These are phyloP conservation scores for Peromyscus eremicus DNA, from an alignment of 2,797 vertebrate genomes.

Conservation along the genomic window DNA sequence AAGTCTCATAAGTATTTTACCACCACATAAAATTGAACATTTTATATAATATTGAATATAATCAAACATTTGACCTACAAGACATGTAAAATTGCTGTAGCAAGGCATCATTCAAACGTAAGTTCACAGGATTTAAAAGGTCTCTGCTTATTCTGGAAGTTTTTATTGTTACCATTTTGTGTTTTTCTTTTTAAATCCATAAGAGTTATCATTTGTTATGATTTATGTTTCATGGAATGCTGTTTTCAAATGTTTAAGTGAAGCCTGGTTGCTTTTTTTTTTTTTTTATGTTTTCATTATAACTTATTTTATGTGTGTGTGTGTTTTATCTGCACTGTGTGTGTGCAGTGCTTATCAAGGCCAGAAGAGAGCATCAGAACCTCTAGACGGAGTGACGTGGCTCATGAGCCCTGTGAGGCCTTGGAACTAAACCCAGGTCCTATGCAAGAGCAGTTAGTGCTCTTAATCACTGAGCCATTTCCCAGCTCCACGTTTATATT, in stretches of 20 bases:
- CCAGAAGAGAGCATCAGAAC: no score
- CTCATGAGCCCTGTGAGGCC: not conserved
- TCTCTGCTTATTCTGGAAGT: not conserved
- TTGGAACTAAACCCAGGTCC: not conserved
- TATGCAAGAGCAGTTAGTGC: not conserved
- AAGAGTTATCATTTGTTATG: not conserved
- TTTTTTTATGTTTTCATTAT: not conserved
- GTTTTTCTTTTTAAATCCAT: constrained; percentile 12
- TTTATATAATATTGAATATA: not conserved
- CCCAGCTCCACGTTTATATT: not conserved
- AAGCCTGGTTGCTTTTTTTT: constrained; percentile 7
- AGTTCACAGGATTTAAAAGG: not conserved
- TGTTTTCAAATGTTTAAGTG: constrained; percentile 50
- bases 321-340: not conserved
- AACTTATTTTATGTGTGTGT: not conserved
- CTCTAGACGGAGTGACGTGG: not conserved
- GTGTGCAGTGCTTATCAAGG: not conserved
- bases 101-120: not conserved
- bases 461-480: no score
- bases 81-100: not conserved
- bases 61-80: constrained; percentile 27
- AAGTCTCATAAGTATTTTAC: not conserved
- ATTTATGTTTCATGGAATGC: constrained; percentile 40
- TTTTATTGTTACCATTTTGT: constrained; percentile 41
- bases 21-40: not conserved